phyloP scores from a whole-genome alignment of 1,140 invertebrate species.

The Neocloeon triangulifer region DNA sequence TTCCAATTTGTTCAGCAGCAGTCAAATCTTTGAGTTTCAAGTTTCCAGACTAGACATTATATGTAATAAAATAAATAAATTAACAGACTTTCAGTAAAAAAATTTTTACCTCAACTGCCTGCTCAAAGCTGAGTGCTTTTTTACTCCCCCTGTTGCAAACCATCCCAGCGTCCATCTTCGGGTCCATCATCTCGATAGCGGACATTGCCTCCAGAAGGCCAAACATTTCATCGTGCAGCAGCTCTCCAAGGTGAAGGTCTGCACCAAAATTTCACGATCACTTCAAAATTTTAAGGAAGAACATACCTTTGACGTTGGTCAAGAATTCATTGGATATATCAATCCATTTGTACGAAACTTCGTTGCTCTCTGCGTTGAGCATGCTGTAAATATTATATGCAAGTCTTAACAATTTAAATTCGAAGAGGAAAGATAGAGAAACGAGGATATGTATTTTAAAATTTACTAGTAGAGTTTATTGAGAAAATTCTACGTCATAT shows the following conservation, averaged over 20 bases:
- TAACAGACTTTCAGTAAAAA: neutral
- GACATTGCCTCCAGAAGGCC: slow-evolving; percentile 97
- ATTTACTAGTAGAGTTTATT: no score
- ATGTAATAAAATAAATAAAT: neutral
- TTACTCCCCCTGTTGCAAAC: slow-evolving; percentile 69
- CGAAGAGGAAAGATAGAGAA: no score
- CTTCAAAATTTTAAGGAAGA: slow-evolving; percentile 2
- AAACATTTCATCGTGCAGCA: slow-evolving; percentile 77
- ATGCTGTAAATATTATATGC: no score
- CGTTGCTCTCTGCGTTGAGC: no score
- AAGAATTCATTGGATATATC: slow-evolving; percentile 58
- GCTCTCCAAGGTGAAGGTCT: slow-evolving; percentile 69
- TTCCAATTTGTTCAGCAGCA: slow-evolving; percentile 46
- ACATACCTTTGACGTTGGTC: slow-evolving; percentile 42
- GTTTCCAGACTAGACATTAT: slow-evolving; percentile 32
- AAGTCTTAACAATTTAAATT: no score
- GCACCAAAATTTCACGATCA: slow-evolving; percentile 9
- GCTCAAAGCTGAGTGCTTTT: slow-evolving; percentile 69
- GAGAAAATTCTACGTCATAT: no score
- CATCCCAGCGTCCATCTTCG: slow-evolving; percentile 99
- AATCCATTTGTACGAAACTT: slow-evolving; percentile 42
- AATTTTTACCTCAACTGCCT: slow-evolving; percentile 46
- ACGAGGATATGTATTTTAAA: no score
- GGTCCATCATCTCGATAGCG: slow-evolving; percentile 99
- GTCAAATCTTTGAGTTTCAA: slow-evolving; percentile 59